phyloP scores from a whole-genome alignment of 2,113 vertebrate species.

The Oryzias celebensis region DNA sequence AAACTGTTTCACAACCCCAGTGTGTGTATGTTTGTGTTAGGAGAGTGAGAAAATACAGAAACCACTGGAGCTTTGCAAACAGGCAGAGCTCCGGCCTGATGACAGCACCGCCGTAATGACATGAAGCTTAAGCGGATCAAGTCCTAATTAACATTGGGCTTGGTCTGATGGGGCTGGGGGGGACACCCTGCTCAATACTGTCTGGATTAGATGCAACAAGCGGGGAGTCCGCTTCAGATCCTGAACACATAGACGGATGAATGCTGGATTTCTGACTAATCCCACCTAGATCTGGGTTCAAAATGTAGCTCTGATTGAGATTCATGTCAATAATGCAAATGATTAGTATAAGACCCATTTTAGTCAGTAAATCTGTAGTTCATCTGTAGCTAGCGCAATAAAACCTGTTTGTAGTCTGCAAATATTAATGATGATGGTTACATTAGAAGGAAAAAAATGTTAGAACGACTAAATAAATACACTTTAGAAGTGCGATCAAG shows the following conservation, averaged over 20 bases:
- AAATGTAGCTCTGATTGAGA: not conserved
- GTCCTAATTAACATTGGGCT: slow-evolving; percentile 69
- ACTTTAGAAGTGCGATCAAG: too few species aligned
- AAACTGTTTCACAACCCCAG: slow-evolving; percentile 15
- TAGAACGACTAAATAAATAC: too few species aligned
- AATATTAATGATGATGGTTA: too few species aligned
- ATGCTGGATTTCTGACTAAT: slow-evolving; percentile 9
- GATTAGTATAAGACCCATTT: too few species aligned
- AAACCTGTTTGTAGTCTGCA: too few species aligned
- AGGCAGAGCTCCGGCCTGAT: not conserved
- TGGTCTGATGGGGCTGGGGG: slow-evolving; percentile 48
- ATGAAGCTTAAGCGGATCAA: slow-evolving; percentile 68
- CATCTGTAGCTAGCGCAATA: too few species aligned
- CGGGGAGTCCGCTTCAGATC: slow-evolving; percentile 1
- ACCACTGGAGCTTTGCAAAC: slow-evolving; percentile 42
- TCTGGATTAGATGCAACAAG: slow-evolving; percentile 42
- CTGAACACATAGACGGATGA: slow-evolving; percentile 1
- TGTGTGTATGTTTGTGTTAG: not conserved
- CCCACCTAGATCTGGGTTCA: too few species aligned
- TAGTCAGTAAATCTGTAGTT: too few species aligned
- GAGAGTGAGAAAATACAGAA: not conserved
- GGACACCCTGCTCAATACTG: slow-evolving; percentile 36
- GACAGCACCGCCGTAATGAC: slow-evolving; percentile 56
- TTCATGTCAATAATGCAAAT: not conserved
- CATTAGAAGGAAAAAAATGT: too few species aligned